Base-by-base conservation (phyloP, 2,113 vertebrate genomes). In the Furnarius figulus region DNA sequence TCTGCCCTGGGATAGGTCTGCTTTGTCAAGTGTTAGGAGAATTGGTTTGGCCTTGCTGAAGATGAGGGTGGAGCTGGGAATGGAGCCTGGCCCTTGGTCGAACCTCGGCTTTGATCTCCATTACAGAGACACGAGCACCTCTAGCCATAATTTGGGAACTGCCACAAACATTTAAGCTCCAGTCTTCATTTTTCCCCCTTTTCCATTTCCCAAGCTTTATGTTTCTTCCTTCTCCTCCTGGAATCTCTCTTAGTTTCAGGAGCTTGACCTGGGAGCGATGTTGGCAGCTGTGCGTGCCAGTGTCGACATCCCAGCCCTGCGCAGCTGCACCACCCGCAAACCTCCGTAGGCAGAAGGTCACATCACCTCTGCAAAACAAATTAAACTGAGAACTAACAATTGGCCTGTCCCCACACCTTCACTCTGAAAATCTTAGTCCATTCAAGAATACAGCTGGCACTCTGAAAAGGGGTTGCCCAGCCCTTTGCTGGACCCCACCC, bases 241-340 rank as follows among this genome's bases (percentile, higher is more conserved):
- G 81, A 58, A 33, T 72, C 21, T 30, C 11, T 49, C 0, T 0
- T 62, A 8, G 53, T 65, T 88, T 58, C 1, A 5, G 68, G 90
- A 96, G 87, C 85, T 82, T 90, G 89, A 92, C 85, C 95, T 88
- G 31, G 61, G 88, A 95, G 93, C 85, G 89, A 87, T 93, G 93
- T 19, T 96, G 95, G 93, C 95, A 91, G 90, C 75, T 23, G 31
- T 22, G 37, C 8, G 12, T 85, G 93, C 83, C 92, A 90, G 2
- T 23, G 58, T 24, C 81, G 93, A 88, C 88, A 86, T 85, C 95
- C 52, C 14, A 8, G 73, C 68, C 68, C 55, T 2, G 63, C 44
- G 22, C 71, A 91, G 95, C 93, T 91, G 93, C 49, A 47, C 47
- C 61, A 68, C 40, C 42, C 8, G 0, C 67, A 81, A 24, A 81